Percentiles rank a stretch among this genome's conserved stretches.
Evolutionary conservation across 2,888 invertebrate genomes (phyloP).

Genomic region (Drosophila hamatofila): DNA sequence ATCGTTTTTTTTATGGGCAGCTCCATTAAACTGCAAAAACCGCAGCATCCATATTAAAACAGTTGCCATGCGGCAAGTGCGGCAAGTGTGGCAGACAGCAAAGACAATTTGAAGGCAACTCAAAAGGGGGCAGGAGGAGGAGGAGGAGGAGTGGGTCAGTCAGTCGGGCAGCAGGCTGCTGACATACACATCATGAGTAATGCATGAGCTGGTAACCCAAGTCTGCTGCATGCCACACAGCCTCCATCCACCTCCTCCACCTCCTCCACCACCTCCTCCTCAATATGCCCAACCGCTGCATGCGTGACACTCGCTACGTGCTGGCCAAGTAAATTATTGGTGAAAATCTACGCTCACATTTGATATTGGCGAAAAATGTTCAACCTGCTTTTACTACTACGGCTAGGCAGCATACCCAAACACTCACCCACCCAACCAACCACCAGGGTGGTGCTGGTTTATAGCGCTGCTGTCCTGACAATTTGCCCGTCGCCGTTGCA

Average conservation of each 20-base stretch:
- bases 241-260: background rate
- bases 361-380: conserved; percentile 41
- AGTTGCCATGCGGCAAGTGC: conserved; percentile 30
- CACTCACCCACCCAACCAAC: background rate
- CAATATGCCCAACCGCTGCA: conserved; percentile 41
- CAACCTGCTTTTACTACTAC: conserved; percentile 40
- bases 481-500: conserved; percentile 42
- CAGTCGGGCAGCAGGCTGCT: conserved; percentile 20
- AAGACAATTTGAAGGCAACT: conserved; percentile 44
- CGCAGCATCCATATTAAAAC: conserved; percentile 71
- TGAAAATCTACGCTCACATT: conserved; percentile 59
- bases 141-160: background rate
- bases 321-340: conserved; percentile 75
- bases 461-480: conserved; percentile 28
- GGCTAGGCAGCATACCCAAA: background rate
- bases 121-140: background rate
- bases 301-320: conserved; percentile 71
- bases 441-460: conserved; percentile 11
- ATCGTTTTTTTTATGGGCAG: conserved; percentile 56
- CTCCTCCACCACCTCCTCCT: background rate
- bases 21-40: conserved; percentile 68
- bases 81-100: conserved; percentile 30
- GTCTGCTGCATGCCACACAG: conserved; percentile 60
- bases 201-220: conserved; percentile 63
- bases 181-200: conserved; percentile 69